Evolutionary conservation across 2,797 vertebrate genomes (phyloP), one percentile per base, ranked within the genome.

Genomic region (Prunella strophiata): DNA sequence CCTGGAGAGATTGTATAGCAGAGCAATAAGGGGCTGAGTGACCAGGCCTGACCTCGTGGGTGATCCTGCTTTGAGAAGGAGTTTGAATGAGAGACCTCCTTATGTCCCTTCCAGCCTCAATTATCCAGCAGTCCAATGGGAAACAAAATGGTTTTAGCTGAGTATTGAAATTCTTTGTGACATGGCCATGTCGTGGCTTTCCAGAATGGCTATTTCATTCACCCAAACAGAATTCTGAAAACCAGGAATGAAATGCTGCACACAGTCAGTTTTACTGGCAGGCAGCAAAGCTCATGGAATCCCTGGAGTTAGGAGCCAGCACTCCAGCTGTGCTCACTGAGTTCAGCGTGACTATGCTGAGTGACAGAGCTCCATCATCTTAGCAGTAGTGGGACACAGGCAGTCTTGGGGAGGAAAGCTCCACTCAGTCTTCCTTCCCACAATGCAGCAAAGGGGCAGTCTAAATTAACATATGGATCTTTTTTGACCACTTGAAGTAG

Each of bases 321-420:
- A 4, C 36, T 81, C 45, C 72, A 36, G 50, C 57, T 80, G 47
- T 6, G 3, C 45, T 73, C 52, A 5, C 25, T 57, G 85, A 4
- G 6, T 26, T 91, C 47, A 12, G 13, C 0, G 2, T 68, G 34
- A 12, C 27, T 43, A 5, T 0, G 0, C 54, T 40, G 50, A 29
- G 23, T 16, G 29, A 36, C 43, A 47, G 62, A 62, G 36, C 58
- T 89, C 29, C 32, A 22, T 45, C 40, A 25, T 12, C 32, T 61
- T 52, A 13, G 40, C 27, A n/a, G 58, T 50, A 40, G 14, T 59
- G 61, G 36, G 59, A 66, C 45, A 29, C 4, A 2, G 40, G 18
- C 42, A 34, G 26, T 30, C 15, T 25, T 12, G 10, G 20, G 36
- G 17, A 61, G 58, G 11, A 52, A 65, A 19, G 40, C 23, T 66